Evolutionary conservation across 1,140 invertebrate genomes (phyloP), one percentile per base, ranked within the genome.

Genomic region (Chymomyza costata): DNA sequence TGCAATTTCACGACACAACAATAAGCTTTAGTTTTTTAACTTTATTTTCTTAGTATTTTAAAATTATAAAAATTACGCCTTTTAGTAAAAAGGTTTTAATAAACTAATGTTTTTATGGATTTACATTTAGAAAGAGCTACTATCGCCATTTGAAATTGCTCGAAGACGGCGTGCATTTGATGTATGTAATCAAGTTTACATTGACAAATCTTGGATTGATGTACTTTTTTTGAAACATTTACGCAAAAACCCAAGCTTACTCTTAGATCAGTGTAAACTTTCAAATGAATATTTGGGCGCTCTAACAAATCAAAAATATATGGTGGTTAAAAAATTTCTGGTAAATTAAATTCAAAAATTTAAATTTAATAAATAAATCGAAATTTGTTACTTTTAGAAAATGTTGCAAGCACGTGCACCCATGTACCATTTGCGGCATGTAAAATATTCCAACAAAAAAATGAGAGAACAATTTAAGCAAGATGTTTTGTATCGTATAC

Each of bases 341-440:
- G 70, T 76, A 41, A 16, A 53, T 32, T 21, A 3, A 16, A 49
- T 1, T 13, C 7, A 5, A 5, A 15, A 0, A 3, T 18, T 13
- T 0, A 32, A 1, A 1, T 15, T 2, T 3, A 13, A 1, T 3
- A 8, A 6, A 13, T 5, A 13, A 6, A 11, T 16, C 13, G 0
- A 32, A 15, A n/a, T 48, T 28, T 14, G 8, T 10, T 17, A 3
- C 16, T 47, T 16, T 5, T 32, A 84, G 82, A 84, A 82, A 82
- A 82, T 84, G 69, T 50, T 84, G n/a, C 51, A 82, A 34, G 66
- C 73, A 3, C 73, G 82, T 2, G 56, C 58, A 11, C 82, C 82
- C 2, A 57, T 82, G 37, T 84, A 84, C 35, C 65, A 55, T 17
- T 37, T 65, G 11, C 56, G 70, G 6, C 46, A 60, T n/a, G 46